These are phyloP conservation scores for Calidris pygmaea DNA, from an alignment of 2,113 vertebrate species.

Conservation along the genomic window DNA sequence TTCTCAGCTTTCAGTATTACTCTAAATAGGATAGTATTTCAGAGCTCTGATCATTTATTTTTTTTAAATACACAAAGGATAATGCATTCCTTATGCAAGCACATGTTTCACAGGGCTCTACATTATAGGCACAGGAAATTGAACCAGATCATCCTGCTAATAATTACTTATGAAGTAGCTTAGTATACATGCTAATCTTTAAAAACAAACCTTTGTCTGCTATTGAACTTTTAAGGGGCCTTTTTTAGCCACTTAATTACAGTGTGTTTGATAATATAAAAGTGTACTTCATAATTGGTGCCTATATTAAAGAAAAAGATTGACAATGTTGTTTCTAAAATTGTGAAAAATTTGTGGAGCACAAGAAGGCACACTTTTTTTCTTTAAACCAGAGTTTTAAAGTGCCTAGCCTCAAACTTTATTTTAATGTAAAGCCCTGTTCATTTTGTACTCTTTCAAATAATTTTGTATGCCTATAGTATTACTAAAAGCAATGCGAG, in stretches of 20 bases:
- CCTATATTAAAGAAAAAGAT: conserved; percentile 72
- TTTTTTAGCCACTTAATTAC: conserved; percentile 73
- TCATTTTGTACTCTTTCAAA: conserved; percentile 45
- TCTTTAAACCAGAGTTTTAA: conserved; percentile 19
- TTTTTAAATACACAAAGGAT: conserved; percentile 13
- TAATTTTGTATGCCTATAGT: conserved; percentile 48
- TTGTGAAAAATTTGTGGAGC: conserved; percentile 67
- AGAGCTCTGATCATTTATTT: conserved; percentile 26
- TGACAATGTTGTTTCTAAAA: conserved; percentile 40
- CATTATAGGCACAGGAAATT: conserved; percentile 66
- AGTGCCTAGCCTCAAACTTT: conserved; percentile 82
- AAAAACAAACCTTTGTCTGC: conserved; percentile 50
- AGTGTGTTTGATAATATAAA: conserved; percentile 44
- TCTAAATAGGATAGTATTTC: conserved; percentile 22
- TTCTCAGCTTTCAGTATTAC: conserved; percentile 62
- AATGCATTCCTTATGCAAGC: conserved; percentile 65
- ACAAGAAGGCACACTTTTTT: conserved; percentile 19
- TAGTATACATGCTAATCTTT: not conserved
- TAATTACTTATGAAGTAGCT: conserved; percentile 41
- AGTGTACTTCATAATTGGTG: conserved; percentile 87
- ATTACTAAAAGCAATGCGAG: not conserved
- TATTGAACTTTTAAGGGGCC: conserved; percentile 54
- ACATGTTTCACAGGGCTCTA: conserved; percentile 76
- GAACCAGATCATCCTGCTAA: conserved; percentile 18
- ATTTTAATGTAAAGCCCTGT: conserved; percentile 82